phyloP scores from a whole-genome alignment of 1,140 invertebrate genomes.

The Drosophila simulans region DNA sequence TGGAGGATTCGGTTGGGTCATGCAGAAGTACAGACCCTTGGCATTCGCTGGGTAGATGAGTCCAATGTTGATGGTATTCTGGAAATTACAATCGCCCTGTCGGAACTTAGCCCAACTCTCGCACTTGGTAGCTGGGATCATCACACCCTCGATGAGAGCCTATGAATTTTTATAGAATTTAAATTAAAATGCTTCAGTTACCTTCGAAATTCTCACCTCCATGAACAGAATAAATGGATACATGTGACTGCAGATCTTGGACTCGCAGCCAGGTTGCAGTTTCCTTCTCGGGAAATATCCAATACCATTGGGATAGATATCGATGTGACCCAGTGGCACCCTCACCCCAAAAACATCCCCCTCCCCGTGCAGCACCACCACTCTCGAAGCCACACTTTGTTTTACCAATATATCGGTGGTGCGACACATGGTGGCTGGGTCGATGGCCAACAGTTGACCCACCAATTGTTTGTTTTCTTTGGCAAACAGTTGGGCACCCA shows the following conservation, averaged over 20 bases:
- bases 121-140: conserved; percentile 80
- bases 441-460: conserved; percentile 72
- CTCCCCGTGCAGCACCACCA: conserved; percentile 73
- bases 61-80: conserved; percentile 73
- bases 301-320: conserved; percentile 82
- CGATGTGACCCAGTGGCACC: conserved; percentile 67
- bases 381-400: conserved; percentile 50
- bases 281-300: conserved; percentile 72
- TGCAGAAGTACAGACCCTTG: conserved; percentile 71
- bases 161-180: background rate
- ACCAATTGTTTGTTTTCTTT: conserved; percentile 51
- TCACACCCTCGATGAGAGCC: conserved; percentile 72
- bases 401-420: conserved; percentile 66
- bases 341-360: conserved; percentile 74
- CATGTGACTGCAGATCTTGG: conserved; percentile 78
- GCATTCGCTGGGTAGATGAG: conserved; percentile 63
- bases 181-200: background rate
- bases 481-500: conserved; percentile 64
- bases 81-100: conserved; percentile 67
- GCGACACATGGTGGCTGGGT: conserved; percentile 80
- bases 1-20: conserved; percentile 75
- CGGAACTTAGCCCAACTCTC: conserved; percentile 77
- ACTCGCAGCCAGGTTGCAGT: conserved; percentile 72
- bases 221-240: conserved; percentile 79
- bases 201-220: conserved; percentile 29